These are phyloP conservation scores for Pseudoatta argentina DNA, from an alignment of 1,140 invertebrate genomes.

Conservation along the genomic window DNA sequence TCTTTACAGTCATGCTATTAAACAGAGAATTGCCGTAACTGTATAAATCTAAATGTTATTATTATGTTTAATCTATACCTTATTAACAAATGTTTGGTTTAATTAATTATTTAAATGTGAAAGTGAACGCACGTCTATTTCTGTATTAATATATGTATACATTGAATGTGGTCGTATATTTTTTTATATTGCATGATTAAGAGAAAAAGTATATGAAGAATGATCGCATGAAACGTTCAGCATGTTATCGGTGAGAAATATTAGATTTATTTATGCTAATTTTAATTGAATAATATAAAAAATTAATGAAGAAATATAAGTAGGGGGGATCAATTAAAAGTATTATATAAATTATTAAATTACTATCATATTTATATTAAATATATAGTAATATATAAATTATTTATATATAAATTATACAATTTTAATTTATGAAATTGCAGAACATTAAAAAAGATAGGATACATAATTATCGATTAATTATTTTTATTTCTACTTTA, in stretches of 20 bases:
- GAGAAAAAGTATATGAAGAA: not conserved
- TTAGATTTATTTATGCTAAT: not conserved
- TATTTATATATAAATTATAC: not conserved
- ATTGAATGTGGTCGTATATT: not conserved
- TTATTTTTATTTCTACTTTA: not conserved
- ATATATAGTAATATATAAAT: not conserved
- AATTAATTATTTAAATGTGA: constrained; percentile 9
- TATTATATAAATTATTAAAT: not conserved
- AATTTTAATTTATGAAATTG: not conserved
- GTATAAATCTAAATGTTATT: not conserved
- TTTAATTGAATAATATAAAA: constrained; percentile 5
- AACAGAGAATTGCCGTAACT: not conserved
- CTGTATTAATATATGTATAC: not conserved
- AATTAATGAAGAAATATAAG: not conserved
- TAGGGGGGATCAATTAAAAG: not conserved
- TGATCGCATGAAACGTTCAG: constrained; percentile 28
- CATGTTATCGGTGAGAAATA: not conserved
- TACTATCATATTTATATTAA: not conserved
- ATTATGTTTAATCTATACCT: not conserved
- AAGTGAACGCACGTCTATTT: not conserved
- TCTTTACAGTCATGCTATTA: not conserved
- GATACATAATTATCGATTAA: not conserved
- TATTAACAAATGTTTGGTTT: not conserved
- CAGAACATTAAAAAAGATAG: not conserved
- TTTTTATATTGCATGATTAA: constrained; percentile 27